A percentile compares a stretch with the other conserved stretches of the same genome.
phyloP scores from a whole-genome alignment of 35 echinoderm and acorn worm genomes.

The Heliocidaris tuberculata region DNA sequence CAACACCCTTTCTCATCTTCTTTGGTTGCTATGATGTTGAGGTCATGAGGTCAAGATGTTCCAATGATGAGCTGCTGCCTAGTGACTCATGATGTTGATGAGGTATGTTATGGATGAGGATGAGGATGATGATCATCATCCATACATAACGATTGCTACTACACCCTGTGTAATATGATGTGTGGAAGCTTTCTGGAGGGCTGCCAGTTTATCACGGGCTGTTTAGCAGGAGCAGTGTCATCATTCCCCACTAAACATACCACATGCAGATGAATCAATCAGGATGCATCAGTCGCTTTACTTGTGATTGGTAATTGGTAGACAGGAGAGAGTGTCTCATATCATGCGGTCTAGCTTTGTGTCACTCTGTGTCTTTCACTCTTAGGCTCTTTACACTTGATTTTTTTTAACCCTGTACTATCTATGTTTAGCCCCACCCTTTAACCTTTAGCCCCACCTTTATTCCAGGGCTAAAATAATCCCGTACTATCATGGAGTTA shows the following conservation, averaged over 20 bases:
- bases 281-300: not conserved
- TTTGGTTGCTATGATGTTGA: not conserved
- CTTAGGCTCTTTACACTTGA: no score
- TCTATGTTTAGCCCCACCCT: no score
- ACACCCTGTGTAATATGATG: not conserved
- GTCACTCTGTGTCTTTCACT: no score
- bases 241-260: no score
- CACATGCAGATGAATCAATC: not conserved
- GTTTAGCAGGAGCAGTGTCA: not conserved
- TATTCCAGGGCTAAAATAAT: no score
- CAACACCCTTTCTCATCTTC: not conserved
- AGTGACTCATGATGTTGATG: not conserved
- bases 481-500: no score
- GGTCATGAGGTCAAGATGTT: not conserved
- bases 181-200: not conserved
- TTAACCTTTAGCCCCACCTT: no score
- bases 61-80: not conserved
- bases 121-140: not conserved
- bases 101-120: not conserved
- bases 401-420: no score
- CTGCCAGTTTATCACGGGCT: not conserved
- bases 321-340: not conserved
- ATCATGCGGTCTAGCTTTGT: no score
- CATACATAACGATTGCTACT: not conserved
- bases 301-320: not conserved